Percentiles rank a stretch among this genome's conserved stretches.
These are phyloP conservation scores for Lamprologus sp. DNA, from an alignment of 2,113 vertebrate species.

Conservation along the genomic window DNA sequence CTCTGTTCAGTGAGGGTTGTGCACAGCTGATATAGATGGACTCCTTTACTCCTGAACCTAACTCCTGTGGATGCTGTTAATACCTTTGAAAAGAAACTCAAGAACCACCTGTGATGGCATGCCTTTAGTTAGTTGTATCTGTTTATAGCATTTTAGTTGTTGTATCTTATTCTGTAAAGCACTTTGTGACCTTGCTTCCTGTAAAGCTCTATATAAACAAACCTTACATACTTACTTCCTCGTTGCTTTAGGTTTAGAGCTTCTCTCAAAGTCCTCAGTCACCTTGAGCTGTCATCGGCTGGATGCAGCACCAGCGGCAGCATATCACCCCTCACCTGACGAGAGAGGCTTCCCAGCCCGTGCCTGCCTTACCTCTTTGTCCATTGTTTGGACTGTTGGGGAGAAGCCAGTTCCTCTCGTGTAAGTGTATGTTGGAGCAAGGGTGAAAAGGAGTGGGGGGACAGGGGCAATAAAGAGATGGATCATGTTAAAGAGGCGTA, in stretches of 20 bases:
- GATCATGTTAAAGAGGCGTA: not conserved
- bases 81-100: not conserved
- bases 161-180: not conserved
- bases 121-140: not conserved
- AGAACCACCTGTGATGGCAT: not conserved
- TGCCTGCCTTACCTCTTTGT: conserved; percentile 64
- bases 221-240: not conserved
- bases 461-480: not conserved
- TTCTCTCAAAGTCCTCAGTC: conserved; percentile 41
- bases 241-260: not conserved
- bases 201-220: not conserved
- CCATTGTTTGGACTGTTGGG: conserved; percentile 46
- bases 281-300: conserved; percentile 67
- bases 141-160: not conserved
- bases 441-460: not conserved
- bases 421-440: conserved; percentile 9
- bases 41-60: not conserved
- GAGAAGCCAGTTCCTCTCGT: conserved; percentile 41
- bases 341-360: conserved; percentile 54
- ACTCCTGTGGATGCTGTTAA: not conserved
- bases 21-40: not conserved
- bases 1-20: not conserved
- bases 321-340: conserved; percentile 41
- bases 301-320: conserved; percentile 13
- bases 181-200: not conserved